phyloP scores from a whole-genome alignment of 2,888 invertebrate genomes.

The Aradus depressus region DNA sequence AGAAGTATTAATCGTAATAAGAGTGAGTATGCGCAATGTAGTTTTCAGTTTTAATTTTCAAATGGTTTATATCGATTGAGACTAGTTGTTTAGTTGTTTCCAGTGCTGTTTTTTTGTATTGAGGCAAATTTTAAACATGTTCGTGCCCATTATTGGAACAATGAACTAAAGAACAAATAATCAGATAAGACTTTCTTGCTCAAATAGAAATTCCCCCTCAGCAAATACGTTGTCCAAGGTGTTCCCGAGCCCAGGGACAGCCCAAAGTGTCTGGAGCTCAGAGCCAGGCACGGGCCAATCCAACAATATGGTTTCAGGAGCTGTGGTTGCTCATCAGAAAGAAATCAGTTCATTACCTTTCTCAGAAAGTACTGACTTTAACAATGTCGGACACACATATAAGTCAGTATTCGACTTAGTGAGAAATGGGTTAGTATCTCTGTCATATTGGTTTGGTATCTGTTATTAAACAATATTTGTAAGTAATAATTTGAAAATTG shows the following conservation, averaged over 20 bases:
- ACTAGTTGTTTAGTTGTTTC: too few species aligned
- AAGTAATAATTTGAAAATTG: constrained; percentile 28
- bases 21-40: too few species aligned
- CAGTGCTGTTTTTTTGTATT: too few species aligned
- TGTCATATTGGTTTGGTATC: not conserved
- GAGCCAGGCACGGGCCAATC: constrained; percentile 51
- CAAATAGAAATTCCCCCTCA: constrained; percentile 6
- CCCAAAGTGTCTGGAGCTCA: constrained; percentile 81
- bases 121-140: too few species aligned
- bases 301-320: constrained; percentile 64
- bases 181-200: constrained; percentile 9
- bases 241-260: constrained; percentile 71
- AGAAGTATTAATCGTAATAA: too few species aligned
- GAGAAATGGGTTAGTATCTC: constrained; percentile 58
- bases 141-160: too few species aligned
- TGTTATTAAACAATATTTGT: not conserved
- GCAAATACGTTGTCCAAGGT: constrained; percentile 41
- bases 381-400: constrained; percentile 40
- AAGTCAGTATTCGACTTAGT: constrained; percentile 77
- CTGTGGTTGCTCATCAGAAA: constrained; percentile 41
- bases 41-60: too few species aligned
- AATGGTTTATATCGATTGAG: too few species aligned
- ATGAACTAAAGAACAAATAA: too few species aligned
- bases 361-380: constrained; percentile 38
- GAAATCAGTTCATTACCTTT: constrained; percentile 39